Conservation (phyloP, 1,140 invertebrate genomes). For the Drosophila simulans region DNA sequence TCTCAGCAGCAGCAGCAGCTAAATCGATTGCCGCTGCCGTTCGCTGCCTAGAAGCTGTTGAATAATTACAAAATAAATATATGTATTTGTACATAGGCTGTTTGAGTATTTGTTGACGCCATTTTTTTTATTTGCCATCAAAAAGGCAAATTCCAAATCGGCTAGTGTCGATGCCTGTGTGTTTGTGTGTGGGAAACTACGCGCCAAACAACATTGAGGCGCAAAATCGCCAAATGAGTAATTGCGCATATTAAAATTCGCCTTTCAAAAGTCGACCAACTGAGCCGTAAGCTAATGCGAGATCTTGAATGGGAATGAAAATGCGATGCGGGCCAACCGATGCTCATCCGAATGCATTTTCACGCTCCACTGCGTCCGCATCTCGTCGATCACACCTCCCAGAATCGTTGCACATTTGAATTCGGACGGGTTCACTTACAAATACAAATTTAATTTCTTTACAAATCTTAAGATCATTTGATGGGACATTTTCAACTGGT, state of each 20-base stretch:
- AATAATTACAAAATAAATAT: constrained; percentile 76
- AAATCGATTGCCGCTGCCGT: constrained; percentile 55
- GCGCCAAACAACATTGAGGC: constrained; percentile 67
- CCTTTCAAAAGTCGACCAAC: constrained; percentile 49
- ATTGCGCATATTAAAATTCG: constrained; percentile 72
- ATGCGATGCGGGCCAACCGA: background rate
- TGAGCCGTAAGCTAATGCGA: constrained; percentile 50
- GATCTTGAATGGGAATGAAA: constrained; percentile 26
- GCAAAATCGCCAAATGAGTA: constrained; percentile 70
- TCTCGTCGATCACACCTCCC: constrained; percentile 45
- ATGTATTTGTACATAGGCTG: constrained; percentile 47
- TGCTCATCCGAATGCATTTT: constrained; percentile 26
- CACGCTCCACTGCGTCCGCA: constrained; percentile 15
- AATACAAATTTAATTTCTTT: background rate
- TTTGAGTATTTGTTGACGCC: constrained; percentile 53
- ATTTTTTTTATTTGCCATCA: constrained; percentile 66
- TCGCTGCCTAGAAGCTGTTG: constrained; percentile 51
- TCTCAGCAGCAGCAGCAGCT: constrained; percentile 41
- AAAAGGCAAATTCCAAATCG: constrained; percentile 68
- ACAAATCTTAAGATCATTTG: background rate
- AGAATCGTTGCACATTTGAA: background rate
- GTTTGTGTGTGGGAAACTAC: constrained; percentile 66
- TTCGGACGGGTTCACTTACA: background rate
- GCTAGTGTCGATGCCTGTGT: constrained; percentile 21
- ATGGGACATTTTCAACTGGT: background rate